Base-by-base conservation (phyloP, 2,888 invertebrate species). In the Trisateles emortualis region DNA sequence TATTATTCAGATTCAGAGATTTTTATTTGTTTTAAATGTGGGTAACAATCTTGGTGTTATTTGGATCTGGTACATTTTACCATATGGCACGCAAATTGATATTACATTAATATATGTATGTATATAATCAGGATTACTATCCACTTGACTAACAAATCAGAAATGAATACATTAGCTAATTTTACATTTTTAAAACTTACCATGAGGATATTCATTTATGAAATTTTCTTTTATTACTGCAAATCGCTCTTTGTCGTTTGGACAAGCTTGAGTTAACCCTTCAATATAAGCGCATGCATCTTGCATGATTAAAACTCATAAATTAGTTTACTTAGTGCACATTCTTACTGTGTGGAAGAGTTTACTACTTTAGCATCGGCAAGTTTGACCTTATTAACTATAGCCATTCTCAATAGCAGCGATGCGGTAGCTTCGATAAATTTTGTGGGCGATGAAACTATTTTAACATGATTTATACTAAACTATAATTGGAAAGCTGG, bases 261-360 rank as follows among this genome's bases (percentile, higher is more conserved):
- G 10, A 3, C 14, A 33, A n/a, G 33, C 3, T 1, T 11, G 11
- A 33, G 33, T 11, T 33, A 33, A 33, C 8, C 35, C 59, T 66
- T 70, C 70, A 72, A 74, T 73, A 56, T 67, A 74, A 56, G 55
- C 59, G 58, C 51, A 52, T 50, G 64, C 62, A 44, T 67, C 63
- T 61, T 57, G 56, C 58, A 66, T 65, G 58, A 72, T 64, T 64
- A 53, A 59, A 63, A 63, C 56, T 68, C 60, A 56, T 51, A 57
- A 64, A 64, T 64, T 61, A 42, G 61, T 64, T 68, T 39, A 26
- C 64, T 64, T 52, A 40, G 38, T 45, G 45, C 42, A 46, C 41
- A 52, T 64, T 57, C 40, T 53, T 33, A 22, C 22, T 39, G 1
- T 39, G 24, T 22, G 39, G n/a, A 39, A 24, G 39, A 39, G 39